Percentiles rank a stretch among this genome's conserved stretches.
phyloP scores from a whole-genome alignment of 23 tunicate genomes.

The Ciona savignyi region DNA sequence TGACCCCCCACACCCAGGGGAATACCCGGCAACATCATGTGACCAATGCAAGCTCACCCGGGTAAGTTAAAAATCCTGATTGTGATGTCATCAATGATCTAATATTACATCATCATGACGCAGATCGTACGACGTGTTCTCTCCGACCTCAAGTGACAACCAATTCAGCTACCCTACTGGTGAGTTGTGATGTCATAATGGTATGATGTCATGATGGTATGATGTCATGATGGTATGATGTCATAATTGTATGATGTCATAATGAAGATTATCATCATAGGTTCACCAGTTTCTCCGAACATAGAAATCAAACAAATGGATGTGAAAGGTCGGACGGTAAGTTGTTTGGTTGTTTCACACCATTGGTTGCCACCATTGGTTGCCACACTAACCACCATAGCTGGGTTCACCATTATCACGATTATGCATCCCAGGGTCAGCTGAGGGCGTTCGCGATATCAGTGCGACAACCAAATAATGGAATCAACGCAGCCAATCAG shows the following conservation, averaged over 20 bases:
- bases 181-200: too few relatives aligned
- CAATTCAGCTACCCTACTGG: too few relatives aligned
- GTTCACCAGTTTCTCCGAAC: background rate
- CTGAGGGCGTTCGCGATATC: conserved; percentile 64
- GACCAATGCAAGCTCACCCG: too few relatives aligned
- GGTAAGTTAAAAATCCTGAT: too few relatives aligned
- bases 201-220: too few relatives aligned
- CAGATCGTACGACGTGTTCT: background rate
- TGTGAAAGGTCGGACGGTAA: conserved; percentile 40
- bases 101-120: background rate
- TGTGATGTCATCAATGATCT: too few relatives aligned
- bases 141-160: background rate
- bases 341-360: too few relatives aligned
- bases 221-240: background rate
- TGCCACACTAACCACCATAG: too few relatives aligned
- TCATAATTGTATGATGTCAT: background rate
- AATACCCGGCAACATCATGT: too few relatives aligned
- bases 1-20: too few relatives aligned
- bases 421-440: conserved; percentile 41
- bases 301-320: conserved; percentile 68
- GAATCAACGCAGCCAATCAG: too few relatives aligned
- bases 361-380: too few relatives aligned
- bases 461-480: conserved; percentile 3
- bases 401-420: background rate
- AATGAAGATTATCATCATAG: background rate